Conservation (phyloP, 2,797 vertebrate genomes). For the Picus viridis region DNA sequence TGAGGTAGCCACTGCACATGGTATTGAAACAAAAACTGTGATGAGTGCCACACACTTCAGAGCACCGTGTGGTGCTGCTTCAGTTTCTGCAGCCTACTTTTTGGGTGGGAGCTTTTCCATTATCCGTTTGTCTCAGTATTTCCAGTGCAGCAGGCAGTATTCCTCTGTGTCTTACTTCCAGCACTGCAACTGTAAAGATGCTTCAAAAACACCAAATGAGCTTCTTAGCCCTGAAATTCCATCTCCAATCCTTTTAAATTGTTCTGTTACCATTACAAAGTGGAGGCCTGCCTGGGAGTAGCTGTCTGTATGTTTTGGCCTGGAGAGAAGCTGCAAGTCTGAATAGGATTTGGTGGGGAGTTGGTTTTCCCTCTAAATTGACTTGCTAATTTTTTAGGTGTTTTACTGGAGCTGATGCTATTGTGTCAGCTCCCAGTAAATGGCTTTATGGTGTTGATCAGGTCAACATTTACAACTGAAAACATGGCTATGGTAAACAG, state of each 20-base stretch:
- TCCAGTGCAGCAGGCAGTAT: not conserved
- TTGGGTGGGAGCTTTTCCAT: not conserved
- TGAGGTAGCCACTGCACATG: not conserved
- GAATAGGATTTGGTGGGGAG: conserved; percentile 59
- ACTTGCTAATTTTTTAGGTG: conserved; percentile 73
- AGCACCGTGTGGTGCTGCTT: not conserved
- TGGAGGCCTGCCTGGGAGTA: not conserved
- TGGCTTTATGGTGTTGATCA: conserved; percentile 62
- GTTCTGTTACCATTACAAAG: conserved; percentile 61
- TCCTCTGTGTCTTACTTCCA: not conserved
- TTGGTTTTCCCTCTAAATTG: conserved; percentile 67
- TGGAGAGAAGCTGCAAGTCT: conserved; percentile 53
- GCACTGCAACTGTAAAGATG: not conserved
- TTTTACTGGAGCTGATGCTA: conserved; percentile 48
- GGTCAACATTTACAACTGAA: conserved; percentile 78
- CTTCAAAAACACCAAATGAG: not conserved
- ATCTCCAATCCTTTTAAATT: conserved; percentile 3
- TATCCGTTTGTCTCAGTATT: not conserved
- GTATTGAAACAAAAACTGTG: not conserved
- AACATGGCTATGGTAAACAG: conserved; percentile 58
- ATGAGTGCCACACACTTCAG: not conserved
- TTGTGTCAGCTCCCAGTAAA: conserved; percentile 66
- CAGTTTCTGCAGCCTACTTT: not conserved
- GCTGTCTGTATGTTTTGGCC: conserved; percentile 67
- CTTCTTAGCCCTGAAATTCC: not conserved